Percentiles rank a stretch among this genome's conserved stretches.
These are phyloP conservation scores for Drosophila diplacantha DNA, from an alignment of 2,888 invertebrate genomes.

Conservation along the genomic window DNA sequence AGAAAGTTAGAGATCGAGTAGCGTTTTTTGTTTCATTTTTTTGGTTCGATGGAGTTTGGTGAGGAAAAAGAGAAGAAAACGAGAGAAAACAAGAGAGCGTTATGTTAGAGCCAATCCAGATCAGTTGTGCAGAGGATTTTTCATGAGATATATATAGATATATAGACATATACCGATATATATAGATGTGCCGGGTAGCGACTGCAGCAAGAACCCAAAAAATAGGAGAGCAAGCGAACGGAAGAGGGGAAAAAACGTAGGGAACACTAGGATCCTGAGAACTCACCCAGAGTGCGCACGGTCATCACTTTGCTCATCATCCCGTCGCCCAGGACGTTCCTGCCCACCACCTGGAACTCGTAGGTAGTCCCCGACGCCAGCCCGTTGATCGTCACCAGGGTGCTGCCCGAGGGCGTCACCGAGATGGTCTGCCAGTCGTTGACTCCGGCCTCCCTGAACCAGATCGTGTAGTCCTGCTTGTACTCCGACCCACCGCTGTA, in stretches of 20 bases:
- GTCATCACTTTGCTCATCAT: slow-evolving; percentile 96
- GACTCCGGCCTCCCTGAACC: slow-evolving; percentile 93
- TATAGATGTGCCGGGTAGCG: slow-evolving; percentile 45
- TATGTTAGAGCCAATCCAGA: slow-evolving; percentile 70
- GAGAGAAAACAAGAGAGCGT: slow-evolving; percentile 62
- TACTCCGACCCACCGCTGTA: slow-evolving; percentile 97
- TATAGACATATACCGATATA: slow-evolving; percentile 46
- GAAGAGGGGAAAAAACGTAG: neutral
- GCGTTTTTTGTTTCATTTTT: slow-evolving; percentile 44
- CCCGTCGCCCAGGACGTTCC: slow-evolving; percentile 95
- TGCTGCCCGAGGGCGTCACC: slow-evolving; percentile 94
- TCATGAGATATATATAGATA: slow-evolving; percentile 41
- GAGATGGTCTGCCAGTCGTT: slow-evolving; percentile 96
- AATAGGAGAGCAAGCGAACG: slow-evolving; percentile 25
- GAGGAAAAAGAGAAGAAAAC: slow-evolving; percentile 70
- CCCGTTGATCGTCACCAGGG: slow-evolving; percentile 91
- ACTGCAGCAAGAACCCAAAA: slow-evolving; percentile 48
- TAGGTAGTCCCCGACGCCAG: slow-evolving; percentile 93
- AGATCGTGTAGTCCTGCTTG: slow-evolving; percentile 96
- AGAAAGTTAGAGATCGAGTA: slow-evolving; percentile 58
- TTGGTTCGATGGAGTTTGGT: slow-evolving; percentile 58
- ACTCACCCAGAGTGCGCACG: slow-evolving; percentile 90
- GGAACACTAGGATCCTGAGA: slow-evolving; percentile 19
- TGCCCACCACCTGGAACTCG: slow-evolving; percentile 97
- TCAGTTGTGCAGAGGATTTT: slow-evolving; percentile 45